Evolutionary conservation across 1,140 invertebrate genomes (phyloP).

Genomic region (Tetranychus cinnabarinus): DNA sequence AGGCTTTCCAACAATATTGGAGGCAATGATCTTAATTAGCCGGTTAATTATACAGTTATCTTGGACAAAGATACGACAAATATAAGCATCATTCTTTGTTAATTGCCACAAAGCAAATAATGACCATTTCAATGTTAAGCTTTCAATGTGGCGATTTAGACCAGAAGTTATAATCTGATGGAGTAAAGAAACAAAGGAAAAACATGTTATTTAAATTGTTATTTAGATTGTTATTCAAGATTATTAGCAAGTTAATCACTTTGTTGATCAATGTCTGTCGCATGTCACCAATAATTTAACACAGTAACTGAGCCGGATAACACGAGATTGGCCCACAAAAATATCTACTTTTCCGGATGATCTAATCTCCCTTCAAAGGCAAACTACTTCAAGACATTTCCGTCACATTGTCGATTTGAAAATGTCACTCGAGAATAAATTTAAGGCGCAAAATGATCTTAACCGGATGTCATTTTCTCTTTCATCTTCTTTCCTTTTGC

Average conservation of each 20-base stretch:
- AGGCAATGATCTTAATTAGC: constrained; percentile 4
- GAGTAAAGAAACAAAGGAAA: not conserved
- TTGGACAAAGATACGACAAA: constrained; percentile 10
- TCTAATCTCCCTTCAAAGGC: no score
- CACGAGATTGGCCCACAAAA: not conserved
- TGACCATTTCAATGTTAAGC: constrained; percentile 9
- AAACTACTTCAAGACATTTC: not conserved
- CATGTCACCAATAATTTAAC: not conserved
- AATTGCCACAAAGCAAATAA: constrained; percentile 7
- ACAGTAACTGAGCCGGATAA: no score
- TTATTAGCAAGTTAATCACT: no score
- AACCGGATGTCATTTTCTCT: no score
- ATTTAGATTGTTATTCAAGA: not conserved
- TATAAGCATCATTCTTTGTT: constrained; percentile 9
- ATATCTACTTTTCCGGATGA: not conserved
- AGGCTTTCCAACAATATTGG: not conserved
- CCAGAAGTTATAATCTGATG: not conserved
- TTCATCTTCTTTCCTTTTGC: no score
- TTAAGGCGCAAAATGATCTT: not conserved
- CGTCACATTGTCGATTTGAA: not conserved
- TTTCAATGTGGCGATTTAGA: not conserved
- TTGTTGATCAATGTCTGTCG: not conserved
- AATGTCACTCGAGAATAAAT: not conserved
- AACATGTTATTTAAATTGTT: not conserved
- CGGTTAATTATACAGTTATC: not conserved